A percentile compares a stretch with the other conserved stretches of the same genome.
Conservation (phyloP, 1,140 invertebrate genomes). For the Plutomurus gul region DNA sequence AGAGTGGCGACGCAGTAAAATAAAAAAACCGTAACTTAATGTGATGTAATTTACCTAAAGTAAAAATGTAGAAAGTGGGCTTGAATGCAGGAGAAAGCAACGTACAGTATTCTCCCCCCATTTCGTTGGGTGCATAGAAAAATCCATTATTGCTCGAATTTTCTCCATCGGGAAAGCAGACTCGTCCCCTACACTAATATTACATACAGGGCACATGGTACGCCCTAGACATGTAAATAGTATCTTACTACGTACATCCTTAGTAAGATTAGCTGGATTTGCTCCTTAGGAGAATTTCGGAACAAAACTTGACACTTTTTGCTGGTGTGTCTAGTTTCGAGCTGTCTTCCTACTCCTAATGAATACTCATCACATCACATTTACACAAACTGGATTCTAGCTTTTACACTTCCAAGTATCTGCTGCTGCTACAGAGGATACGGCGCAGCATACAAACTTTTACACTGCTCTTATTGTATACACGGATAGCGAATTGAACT, state of each 20-base stretch:
- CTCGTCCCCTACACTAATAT: too few species aligned
- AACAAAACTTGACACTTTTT: conserved; percentile 17
- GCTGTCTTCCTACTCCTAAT: conserved; percentile 12
- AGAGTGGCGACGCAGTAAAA: neutral
- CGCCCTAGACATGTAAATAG: too few species aligned
- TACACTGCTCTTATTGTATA: too few species aligned
- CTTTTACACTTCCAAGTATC: neutral
- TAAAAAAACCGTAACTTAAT: neutral
- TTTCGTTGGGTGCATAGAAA: too few species aligned
- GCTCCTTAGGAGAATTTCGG: neutral
- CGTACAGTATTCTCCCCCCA: too few species aligned
- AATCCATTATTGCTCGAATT: too few species aligned
- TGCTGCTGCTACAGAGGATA: neutral
- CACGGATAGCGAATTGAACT: too few species aligned
- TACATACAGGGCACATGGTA: too few species aligned
- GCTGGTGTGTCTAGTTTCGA: neutral
- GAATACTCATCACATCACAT: conserved; percentile 18
- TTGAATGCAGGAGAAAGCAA: too few species aligned
- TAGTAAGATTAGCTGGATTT: conserved; percentile 4
- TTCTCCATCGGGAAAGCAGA: too few species aligned
- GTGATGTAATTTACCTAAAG: conserved; percentile 27
- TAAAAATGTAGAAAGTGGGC: too few species aligned
- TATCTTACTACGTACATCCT: too few species aligned
- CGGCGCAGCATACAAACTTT: neutral
- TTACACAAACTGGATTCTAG: neutral